Evolutionary conservation across 2,797 vertebrate species (phyloP).

Genomic region (Pelobates cultripes): DNA sequence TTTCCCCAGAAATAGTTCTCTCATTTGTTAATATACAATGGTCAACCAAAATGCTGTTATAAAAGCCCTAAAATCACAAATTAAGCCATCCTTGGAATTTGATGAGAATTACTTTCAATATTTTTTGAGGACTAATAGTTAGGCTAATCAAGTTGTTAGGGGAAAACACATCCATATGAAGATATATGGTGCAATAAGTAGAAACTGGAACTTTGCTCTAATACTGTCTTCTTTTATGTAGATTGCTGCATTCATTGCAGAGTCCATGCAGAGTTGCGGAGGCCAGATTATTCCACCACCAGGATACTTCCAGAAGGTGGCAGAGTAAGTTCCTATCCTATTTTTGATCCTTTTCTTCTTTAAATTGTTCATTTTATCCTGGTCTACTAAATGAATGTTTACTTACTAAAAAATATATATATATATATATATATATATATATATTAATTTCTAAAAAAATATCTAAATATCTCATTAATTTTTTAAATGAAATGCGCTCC

Average conservation of each 20-base stretch:
- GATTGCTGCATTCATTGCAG: slow-evolving; percentile 97
- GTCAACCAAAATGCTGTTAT: too few relatives aligned
- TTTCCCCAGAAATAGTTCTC: neutral
- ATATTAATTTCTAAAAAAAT: too few relatives aligned
- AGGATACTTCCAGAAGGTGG: slow-evolving; percentile 97
- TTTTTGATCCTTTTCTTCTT: neutral
- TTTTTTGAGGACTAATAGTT: neutral
- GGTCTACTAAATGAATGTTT: neutral
- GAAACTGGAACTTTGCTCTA: slow-evolving; percentile 57
- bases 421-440: too few relatives aligned
- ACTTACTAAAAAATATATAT: neutral
- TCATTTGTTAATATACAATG: neutral
- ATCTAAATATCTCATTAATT: too few relatives aligned
- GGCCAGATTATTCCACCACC: slow-evolving; percentile 94
- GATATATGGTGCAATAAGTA: neutral
- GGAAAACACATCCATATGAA: neutral
- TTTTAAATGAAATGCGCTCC: too few relatives aligned
- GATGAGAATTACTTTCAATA: neutral
- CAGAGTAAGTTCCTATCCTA: slow-evolving; percentile 83
- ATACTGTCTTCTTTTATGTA: slow-evolving; percentile 77
- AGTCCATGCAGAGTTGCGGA: slow-evolving; percentile 98
- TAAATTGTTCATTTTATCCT: neutral
- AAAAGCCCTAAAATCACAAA: too few relatives aligned
- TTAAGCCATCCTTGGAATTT: neutral
- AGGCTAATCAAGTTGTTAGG: neutral